Percentiles rank a stretch among this genome's conserved stretches.
Evolutionary conservation across 2,113 vertebrate genomes (phyloP).

Genomic region (Oncorhynchus gorbuscha): DNA sequence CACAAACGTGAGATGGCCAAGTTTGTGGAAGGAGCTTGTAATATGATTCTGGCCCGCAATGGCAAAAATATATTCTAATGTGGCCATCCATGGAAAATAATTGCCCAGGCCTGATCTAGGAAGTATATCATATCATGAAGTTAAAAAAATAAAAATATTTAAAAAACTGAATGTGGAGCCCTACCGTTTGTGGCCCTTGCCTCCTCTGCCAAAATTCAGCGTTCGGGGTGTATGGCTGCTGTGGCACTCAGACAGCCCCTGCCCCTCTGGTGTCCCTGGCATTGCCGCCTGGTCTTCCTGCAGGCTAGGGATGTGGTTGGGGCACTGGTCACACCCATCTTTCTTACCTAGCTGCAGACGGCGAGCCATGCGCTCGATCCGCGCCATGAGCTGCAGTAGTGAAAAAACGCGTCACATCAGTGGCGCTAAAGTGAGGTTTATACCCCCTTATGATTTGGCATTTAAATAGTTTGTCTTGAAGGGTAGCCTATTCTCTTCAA

Average conservation of each 20-base stretch:
- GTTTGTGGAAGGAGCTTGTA: no score
- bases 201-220: conserved; percentile 76
- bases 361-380: conserved; percentile 89
- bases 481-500: not conserved
- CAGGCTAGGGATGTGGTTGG: conserved; percentile 69
- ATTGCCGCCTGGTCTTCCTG: conserved; percentile 19
- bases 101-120: no score
- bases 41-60: no score
- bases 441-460: no score
- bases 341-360: conserved; percentile 87
- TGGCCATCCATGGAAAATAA: no score
- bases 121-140: no score
- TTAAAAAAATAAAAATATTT: no score
- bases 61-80: no score
- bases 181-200: conserved; percentile 84
- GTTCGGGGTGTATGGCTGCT: conserved; percentile 75
- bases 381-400: conserved; percentile 77
- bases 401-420: no score
- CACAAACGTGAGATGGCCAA: no score
- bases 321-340: conserved; percentile 77
- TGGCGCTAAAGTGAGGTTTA: no score
- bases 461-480: no score
- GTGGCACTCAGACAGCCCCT: conserved; percentile 72
- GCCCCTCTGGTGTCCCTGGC: conserved; percentile 57
- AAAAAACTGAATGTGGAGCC: not conserved